Percentiles rank a stretch among this genome's conserved stretches.
Conservation (phyloP, 1,140 invertebrate genomes). For the Heliconius eleuchia region DNA sequence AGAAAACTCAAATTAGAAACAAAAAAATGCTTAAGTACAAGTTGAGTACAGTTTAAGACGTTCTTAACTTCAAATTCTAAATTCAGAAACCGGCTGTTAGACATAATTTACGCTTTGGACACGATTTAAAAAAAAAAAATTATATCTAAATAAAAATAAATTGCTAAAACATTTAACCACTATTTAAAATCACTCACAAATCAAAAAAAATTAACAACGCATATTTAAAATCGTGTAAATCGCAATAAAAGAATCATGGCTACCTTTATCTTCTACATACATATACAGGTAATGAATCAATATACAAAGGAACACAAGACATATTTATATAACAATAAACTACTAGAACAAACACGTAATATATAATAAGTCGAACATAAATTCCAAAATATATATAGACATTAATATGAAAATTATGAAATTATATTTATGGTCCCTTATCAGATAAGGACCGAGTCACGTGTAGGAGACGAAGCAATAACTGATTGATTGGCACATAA, state of each 20-base stretch:
- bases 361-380: constrained; percentile 22
- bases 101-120: too few relatives aligned
- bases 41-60: too few relatives aligned
- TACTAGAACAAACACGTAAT: constrained; percentile 5
- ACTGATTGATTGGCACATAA: constrained; percentile 37
- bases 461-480: constrained; percentile 33
- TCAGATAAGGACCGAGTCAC: constrained; percentile 29
- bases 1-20: too few relatives aligned
- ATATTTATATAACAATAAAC: constrained; percentile 18
- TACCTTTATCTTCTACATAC: too few relatives aligned
- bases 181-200: background rate
- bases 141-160: too few relatives aligned
- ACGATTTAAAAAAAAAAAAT: too few relatives aligned
- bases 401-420: constrained; percentile 25
- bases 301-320: background rate
- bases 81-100: too few relatives aligned
- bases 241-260: background rate
- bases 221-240: background rate
- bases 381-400: constrained; percentile 33
- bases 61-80: too few relatives aligned
- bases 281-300: background rate
- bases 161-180: too few relatives aligned
- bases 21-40: too few relatives aligned
- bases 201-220: background rate
- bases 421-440: constrained; percentile 30